Percentiles rank a stretch among this genome's conserved stretches.
Evolutionary conservation across 30 jellyfish, hydroid and myxozoan species (phyloP).

Genomic region (Cassiopea andromeda): DNA sequence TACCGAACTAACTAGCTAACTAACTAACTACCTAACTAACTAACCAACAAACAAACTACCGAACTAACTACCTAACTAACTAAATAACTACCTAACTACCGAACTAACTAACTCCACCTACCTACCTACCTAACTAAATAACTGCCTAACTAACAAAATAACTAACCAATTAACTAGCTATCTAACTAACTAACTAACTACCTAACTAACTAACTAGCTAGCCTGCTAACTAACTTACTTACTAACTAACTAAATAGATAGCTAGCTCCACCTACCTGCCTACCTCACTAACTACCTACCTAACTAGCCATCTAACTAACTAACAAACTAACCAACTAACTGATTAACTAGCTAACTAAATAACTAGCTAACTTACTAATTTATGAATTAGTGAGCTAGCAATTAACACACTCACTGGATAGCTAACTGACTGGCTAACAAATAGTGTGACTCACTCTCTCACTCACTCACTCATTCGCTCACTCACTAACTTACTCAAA

Average conservation of each 20-base stretch:
- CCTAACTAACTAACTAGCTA: too few relatives aligned
- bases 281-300: neutral
- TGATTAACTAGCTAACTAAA: too few relatives aligned
- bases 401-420: neutral
- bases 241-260: too few relatives aligned
- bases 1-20: neutral
- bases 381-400: neutral
- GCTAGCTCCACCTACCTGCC: neutral
- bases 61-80: neutral
- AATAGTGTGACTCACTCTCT: neutral
- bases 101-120: neutral
- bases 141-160: neutral
- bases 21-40: neutral
- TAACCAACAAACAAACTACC: neutral
- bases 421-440: neutral
- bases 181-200: too few relatives aligned
- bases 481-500: too few relatives aligned
- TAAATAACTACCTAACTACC: neutral
- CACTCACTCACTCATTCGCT: neutral
- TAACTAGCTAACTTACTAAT: neutral
- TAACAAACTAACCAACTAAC: neutral
- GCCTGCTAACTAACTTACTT: too few relatives aligned
- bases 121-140: neutral
- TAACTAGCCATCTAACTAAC: neutral
- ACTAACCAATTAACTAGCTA: too few relatives aligned